Percentiles rank a stretch among this genome's conserved stretches.
Conservation (phyloP, 2,888 invertebrate species). For the Caenorhabditis imperialis region DNA sequence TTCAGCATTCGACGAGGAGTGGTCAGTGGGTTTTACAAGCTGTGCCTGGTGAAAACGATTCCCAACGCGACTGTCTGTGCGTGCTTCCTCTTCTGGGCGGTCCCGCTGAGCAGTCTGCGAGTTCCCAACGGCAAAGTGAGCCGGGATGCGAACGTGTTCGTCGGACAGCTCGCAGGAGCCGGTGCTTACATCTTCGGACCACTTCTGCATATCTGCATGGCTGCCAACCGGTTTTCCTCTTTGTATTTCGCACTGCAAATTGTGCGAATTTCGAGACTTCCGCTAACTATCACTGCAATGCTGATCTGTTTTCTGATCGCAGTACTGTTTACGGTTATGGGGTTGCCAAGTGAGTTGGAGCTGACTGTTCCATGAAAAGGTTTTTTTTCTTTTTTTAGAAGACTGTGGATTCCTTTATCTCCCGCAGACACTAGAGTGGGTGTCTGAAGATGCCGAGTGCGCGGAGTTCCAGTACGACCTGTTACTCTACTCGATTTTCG, state of each 20-base stretch:
- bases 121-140: constrained; percentile 14
- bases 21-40: constrained; percentile 38
- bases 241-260: constrained; percentile 33
- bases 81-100: constrained; percentile 38
- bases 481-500: constrained; percentile 30
- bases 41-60: constrained; percentile 35
- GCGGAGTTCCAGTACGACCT: constrained; percentile 25
- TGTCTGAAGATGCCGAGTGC: constrained; percentile 31
- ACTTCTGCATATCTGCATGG: constrained; percentile 30
- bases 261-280: constrained; percentile 11
- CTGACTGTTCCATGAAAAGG: not conserved
- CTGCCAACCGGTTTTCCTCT: constrained; percentile 32
- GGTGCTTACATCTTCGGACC: constrained; percentile 38
- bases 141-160: constrained; percentile 24
- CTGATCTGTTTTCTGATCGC: constrained; percentile 5
- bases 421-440: constrained; percentile 31
- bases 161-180: constrained; percentile 33
- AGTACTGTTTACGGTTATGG: constrained; percentile 33
- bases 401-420: constrained; percentile 33
- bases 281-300: constrained; percentile 20
- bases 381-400: constrained; percentile 4
- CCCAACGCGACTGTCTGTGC: constrained; percentile 37
- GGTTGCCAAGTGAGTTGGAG: constrained; percentile 17
- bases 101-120: constrained; percentile 36
- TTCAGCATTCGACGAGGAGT: constrained; percentile 31